Evolutionary conservation across 2,888 invertebrate genomes (phyloP), one percentile per base, ranked within the genome.

Genomic region (Danaus chrysippus): DNA sequence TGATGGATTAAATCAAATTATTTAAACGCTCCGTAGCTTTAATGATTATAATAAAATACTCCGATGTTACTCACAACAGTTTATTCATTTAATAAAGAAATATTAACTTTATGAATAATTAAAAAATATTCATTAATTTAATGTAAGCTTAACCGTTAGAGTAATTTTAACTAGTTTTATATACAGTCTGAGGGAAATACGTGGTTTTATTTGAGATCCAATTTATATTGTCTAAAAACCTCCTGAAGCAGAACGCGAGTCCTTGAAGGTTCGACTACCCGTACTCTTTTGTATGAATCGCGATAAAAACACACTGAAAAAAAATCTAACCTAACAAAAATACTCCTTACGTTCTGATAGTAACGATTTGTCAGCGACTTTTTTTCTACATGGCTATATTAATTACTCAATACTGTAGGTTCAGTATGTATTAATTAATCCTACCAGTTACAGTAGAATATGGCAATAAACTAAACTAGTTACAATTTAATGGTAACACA

Each of bases 201-300:
- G 10, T 11, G 10, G 17, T 17, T 17, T 46, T 9, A 46, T 17
- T 58, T 57, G 67, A 68, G 69, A 66, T 62, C 60, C 65, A 59
- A 54, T 65, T 61, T 67, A 63, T 69, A 60, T 59, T 61, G 58
- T 63, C 65, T 61, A 63, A 70, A 71, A 75, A 73, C 66, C 75
- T 78, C 81, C 86, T 86, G 87, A 87, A 87, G 87, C 83, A 81
- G 76, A 83, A 81, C 84, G 69, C 66, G 65, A 79, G 84, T 79
- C 87, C 87, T 89, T 88, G 88, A 85, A 78, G 77, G 89, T 87
- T 88, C 87, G 81, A 74, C 77, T 75, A 88, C 87, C 87, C 76
- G 73, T 76, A 75, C 72, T 71, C 82, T 81, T 83, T 86, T 84
- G 83, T 85, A 75, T 72, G 74, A 76, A 76, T 74, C 71, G 66